Percentiles rank a stretch among this genome's conserved stretches.
These are phyloP conservation scores for Teleopsis dalmanni DNA, from an alignment of 1,140 invertebrate species.

Conservation along the genomic window DNA sequence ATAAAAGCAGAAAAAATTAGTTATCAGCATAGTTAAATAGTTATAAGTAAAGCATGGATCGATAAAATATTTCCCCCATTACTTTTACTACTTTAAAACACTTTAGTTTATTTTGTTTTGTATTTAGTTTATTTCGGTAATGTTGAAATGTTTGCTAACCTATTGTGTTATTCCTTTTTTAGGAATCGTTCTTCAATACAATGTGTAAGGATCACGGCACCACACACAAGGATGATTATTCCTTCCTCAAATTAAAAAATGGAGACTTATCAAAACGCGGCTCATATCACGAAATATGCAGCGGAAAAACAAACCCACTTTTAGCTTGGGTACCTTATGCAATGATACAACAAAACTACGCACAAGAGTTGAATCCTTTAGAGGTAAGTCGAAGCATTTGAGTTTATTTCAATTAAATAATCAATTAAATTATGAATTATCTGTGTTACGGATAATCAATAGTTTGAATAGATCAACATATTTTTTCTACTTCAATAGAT, in stretches of 20 bases:
- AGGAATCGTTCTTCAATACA: slow-evolving; percentile 31
- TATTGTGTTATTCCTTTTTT: neutral
- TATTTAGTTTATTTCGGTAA: neutral
- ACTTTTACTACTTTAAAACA: no score
- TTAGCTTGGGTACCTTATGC: slow-evolving; percentile 37
- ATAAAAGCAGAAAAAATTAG: no score
- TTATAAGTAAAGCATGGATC: no score
- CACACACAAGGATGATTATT: slow-evolving; percentile 27
- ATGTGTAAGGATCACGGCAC: slow-evolving; percentile 32
- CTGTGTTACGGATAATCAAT: no score
- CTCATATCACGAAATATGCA: slow-evolving; percentile 24
- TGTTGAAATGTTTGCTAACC: neutral
- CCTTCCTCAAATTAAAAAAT: slow-evolving; percentile 29
- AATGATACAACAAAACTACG: slow-evolving; percentile 25
- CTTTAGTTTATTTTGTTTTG: neutral
- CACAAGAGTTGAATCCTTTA: slow-evolving; percentile 29
- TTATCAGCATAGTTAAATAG: no score
- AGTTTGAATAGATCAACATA: no score
- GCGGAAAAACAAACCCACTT: slow-evolving; percentile 14
- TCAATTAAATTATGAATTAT: neutral
- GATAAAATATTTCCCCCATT: no score
- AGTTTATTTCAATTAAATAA: neutral
- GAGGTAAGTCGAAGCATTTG: slow-evolving; percentile 14
- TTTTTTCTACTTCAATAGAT: no score
- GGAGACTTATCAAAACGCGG: slow-evolving; percentile 30